These are phyloP conservation scores for Latrodectus elegans DNA, from an alignment of 2,888 invertebrate species.

Conservation along the genomic window DNA sequence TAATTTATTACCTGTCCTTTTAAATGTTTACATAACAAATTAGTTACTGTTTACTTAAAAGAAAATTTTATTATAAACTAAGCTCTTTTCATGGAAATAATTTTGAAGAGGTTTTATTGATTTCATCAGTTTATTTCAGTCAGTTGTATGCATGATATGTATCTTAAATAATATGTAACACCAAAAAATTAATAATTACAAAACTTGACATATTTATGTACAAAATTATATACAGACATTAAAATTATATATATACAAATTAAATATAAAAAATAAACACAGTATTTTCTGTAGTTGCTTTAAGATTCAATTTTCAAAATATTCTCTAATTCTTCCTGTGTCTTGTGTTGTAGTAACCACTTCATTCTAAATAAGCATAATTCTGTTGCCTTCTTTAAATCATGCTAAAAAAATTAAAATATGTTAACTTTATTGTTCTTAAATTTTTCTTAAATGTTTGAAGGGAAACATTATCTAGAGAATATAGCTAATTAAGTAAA, in stretches of 20 bases:
- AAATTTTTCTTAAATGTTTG: not conserved
- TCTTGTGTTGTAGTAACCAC: slow-evolving; percentile 21
- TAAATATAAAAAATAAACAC: not conserved
- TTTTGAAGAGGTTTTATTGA: too few relatives aligned
- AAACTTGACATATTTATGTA: not conserved
- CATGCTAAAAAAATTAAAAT: slow-evolving; percentile 50
- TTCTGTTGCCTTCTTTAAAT: slow-evolving; percentile 24
- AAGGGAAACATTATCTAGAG: too few relatives aligned
- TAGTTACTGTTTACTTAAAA: not conserved
- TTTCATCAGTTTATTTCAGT: too few relatives aligned
- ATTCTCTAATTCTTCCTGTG: slow-evolving; percentile 17
- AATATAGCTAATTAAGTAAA: too few relatives aligned
- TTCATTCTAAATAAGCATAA: slow-evolving; percentile 48
- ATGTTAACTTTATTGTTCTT: not conserved
- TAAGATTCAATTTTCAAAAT: slow-evolving; percentile 12
- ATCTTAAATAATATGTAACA: too few relatives aligned
- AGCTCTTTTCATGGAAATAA: too few relatives aligned
- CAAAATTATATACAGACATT: not conserved
- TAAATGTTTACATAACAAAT: too few relatives aligned
- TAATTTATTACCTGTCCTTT: too few relatives aligned
- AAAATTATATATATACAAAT: not conserved
- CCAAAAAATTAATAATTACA: not conserved
- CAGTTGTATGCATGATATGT: too few relatives aligned
- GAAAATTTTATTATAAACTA: not conserved
- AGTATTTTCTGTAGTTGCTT: not conserved